A percentile compares a stretch with the other conserved stretches of the same genome.
These are phyloP conservation scores for Pyrrhia umbra DNA, from an alignment of 2,888 invertebrate genomes.

Conservation along the genomic window DNA sequence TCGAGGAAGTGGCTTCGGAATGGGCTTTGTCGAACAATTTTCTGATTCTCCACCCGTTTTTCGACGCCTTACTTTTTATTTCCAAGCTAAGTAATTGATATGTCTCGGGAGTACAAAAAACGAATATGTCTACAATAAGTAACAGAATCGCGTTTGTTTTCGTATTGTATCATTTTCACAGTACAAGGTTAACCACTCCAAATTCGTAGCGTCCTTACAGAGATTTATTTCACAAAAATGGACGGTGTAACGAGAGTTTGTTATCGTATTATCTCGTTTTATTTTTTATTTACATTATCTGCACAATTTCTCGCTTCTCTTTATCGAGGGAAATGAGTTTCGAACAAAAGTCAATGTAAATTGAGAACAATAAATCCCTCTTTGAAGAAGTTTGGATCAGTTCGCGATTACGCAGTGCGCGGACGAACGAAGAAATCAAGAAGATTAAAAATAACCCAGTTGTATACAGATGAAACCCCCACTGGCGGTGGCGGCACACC, in stretches of 20 bases:
- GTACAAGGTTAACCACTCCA: conserved; percentile 59
- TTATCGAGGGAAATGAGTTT: conserved; percentile 23
- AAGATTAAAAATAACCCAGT: conserved; percentile 62
- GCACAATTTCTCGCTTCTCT: conserved; percentile 1
- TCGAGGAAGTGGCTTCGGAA: conserved; percentile 24
- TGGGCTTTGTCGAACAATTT: conserved; percentile 25
- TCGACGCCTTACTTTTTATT: conserved; percentile 44
- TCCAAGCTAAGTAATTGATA: conserved; percentile 55
- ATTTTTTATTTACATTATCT: conserved; percentile 20
- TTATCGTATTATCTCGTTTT: conserved; percentile 38
- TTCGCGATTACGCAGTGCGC: conserved; percentile 29
- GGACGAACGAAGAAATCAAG: conserved; percentile 56
- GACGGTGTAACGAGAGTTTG: conserved; percentile 43
- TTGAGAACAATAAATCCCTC: conserved; percentile 22
- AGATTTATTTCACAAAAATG: conserved; percentile 57
- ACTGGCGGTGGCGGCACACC: conserved; percentile 49
- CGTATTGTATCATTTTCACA: conserved; percentile 53
- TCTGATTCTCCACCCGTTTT: conserved; percentile 29
- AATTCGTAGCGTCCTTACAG: conserved; percentile 48
- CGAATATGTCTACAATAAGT: conserved; percentile 50
- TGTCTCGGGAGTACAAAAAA: conserved; percentile 55
- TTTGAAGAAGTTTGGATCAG: conserved; percentile 27
- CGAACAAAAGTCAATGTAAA: conserved; percentile 20
- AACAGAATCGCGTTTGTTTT: conserved; percentile 58
- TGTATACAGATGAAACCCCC: conserved; percentile 52